Evolutionary conservation across 2,888 invertebrate genomes (phyloP).

Genomic region (Pilophorus perplexus): DNA sequence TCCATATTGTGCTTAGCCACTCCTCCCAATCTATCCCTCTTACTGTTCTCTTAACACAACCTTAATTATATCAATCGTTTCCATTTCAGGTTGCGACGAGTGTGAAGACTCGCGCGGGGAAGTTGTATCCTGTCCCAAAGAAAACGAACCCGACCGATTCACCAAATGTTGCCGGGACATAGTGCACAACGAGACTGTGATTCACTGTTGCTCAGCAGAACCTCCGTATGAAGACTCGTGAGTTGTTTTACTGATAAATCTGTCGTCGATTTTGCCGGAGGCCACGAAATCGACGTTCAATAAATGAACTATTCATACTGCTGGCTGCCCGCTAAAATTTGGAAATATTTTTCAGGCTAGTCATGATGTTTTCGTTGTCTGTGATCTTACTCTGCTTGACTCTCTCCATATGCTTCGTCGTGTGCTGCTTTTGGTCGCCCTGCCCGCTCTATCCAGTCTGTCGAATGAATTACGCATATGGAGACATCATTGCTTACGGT

Average conservation of each 20-base stretch:
- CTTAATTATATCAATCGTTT: no score
- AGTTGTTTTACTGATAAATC: constrained; percentile 10
- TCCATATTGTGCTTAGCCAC: no score
- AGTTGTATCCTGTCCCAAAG: constrained; percentile 36
- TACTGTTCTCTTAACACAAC: no score
- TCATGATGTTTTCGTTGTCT: constrained; percentile 50
- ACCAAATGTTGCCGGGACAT: constrained; percentile 40
- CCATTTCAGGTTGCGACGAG: no score
- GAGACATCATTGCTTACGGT: constrained; percentile 51
- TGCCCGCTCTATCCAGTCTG: constrained; percentile 52
- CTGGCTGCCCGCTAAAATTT: no score
- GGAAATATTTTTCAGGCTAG: constrained; percentile 51
- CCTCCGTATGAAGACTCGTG: constrained; percentile 41
- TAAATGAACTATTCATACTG: no score
- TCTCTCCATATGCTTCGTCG: constrained; percentile 49
- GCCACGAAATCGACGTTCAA: no score
- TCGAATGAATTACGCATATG: constrained; percentile 51
- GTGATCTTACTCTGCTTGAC: constrained; percentile 50
- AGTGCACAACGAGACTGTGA: constrained; percentile 34
- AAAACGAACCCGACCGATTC: constrained; percentile 36
- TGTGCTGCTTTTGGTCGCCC: constrained; percentile 53
- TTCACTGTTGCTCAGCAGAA: constrained; percentile 36
- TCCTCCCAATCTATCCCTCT: no score
- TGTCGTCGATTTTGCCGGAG: neutral
- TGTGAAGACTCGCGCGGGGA: constrained; percentile 36